These are phyloP conservation scores for Oceanites oceanicus DNA, from an alignment of 2,113 vertebrate genomes.

Conservation along the genomic window DNA sequence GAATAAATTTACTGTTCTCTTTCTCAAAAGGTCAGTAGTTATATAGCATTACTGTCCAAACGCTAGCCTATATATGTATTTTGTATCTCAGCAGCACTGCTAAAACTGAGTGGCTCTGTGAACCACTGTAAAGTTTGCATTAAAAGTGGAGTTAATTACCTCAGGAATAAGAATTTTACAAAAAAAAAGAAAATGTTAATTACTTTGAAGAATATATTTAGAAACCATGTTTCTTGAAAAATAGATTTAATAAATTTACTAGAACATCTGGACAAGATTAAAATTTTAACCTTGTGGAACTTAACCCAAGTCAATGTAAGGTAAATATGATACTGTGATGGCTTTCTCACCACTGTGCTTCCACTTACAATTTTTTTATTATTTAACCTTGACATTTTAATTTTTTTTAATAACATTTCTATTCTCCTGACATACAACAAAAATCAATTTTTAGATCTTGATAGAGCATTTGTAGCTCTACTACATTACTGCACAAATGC, in stretches of 20 bases:
- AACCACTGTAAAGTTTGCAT: neutral
- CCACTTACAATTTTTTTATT: constrained; percentile 33
- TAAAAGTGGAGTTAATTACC: neutral
- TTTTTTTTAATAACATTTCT: constrained; percentile 40
- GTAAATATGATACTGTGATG: neutral
- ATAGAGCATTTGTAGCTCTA: neutral
- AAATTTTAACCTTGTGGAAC: neutral
- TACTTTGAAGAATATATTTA: neutral
- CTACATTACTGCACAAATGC: neutral
- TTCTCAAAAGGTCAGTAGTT: neutral
- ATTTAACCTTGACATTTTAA: constrained; percentile 37
- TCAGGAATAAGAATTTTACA: neutral
- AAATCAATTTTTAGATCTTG: constrained; percentile 32
- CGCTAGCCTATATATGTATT: neutral
- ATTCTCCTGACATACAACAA: constrained; percentile 25
- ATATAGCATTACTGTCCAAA: neutral
- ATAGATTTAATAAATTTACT: neutral
- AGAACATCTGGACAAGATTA: neutral
- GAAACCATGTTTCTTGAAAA: constrained; percentile 45
- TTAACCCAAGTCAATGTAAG: constrained; percentile 20
- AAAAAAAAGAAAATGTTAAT: neutral
- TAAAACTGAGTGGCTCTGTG: neutral
- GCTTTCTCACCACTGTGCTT: neutral
- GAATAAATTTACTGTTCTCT: neutral
- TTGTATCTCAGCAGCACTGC: neutral